These are phyloP conservation scores for Ceratina calcarata DNA, from an alignment of 1,140 invertebrate species.

Conservation along the genomic window DNA sequence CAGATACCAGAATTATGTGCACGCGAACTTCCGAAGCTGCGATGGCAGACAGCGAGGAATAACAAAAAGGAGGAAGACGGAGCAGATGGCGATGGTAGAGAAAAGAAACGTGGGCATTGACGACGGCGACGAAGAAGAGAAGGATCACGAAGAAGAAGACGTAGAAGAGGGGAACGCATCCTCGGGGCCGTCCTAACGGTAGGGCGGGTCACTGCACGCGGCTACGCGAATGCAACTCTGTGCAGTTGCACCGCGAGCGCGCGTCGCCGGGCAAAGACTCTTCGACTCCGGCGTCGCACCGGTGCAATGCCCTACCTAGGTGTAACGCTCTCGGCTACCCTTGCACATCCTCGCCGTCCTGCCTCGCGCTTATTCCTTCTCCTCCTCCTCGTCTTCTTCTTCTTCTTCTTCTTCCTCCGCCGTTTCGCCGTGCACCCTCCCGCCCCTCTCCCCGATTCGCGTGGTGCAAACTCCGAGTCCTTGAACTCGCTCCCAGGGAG, in stretches of 20 bases:
- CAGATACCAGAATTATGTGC: too few relatives aligned
- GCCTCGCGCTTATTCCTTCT: constrained; percentile 30
- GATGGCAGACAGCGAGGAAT: not conserved
- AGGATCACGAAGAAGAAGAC: constrained; percentile 56
- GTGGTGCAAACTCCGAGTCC: constrained; percentile 62
- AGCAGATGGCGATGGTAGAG: constrained; percentile 20
- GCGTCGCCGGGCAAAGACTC: constrained; percentile 57
- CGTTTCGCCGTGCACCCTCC: constrained; percentile 21
- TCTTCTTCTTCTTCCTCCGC: constrained; percentile 34
- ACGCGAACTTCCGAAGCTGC: too few relatives aligned
- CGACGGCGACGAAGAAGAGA: constrained; percentile 41
- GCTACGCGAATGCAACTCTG: constrained; percentile 74
- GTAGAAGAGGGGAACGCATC: constrained; percentile 70
- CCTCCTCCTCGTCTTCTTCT: too few relatives aligned
- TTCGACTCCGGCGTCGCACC: constrained; percentile 56
- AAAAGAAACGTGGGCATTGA: constrained; percentile 25
- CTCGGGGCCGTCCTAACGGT: constrained; percentile 81
- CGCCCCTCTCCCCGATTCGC: not conserved
- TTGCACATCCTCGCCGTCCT: constrained; percentile 66
- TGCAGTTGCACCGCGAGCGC: constrained; percentile 62
- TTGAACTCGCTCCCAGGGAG: constrained; percentile 71
- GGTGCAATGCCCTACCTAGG: constrained; percentile 80
- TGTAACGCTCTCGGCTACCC: constrained; percentile 76
- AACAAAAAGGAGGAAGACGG: constrained; percentile 2
- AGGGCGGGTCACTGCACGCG: constrained; percentile 81